Evolutionary conservation across 2,888 invertebrate species (phyloP), one percentile per base, ranked within the genome.

Genomic region (Chrysodeixis includens): DNA sequence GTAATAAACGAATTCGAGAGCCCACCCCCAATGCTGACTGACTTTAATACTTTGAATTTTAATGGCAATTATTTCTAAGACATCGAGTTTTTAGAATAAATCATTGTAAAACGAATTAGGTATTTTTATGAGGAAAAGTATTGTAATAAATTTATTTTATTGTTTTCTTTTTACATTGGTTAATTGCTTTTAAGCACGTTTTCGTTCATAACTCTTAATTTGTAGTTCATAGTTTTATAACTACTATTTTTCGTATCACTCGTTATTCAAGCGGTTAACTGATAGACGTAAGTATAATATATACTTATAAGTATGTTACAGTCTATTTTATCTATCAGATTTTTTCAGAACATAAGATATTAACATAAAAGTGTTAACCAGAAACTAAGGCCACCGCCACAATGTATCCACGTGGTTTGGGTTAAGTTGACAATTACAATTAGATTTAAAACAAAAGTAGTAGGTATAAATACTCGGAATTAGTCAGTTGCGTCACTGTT

Each of bases 21-120:
- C 6, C 46, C 44, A 66, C 61, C 30, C 10, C 9, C 18, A 66
- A 61, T 62, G n/a, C 40, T 35, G 30, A 49, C 20, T 57, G 56
- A 44, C 49, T 55, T 68, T 76, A 61, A 40, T 61, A 71, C 30
- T 40, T 49, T 7, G 30, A 53, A 69, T 60, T 75, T 68, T 62
- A 18, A 56, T 64, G 46, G 12, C 58, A 74, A 73, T 67, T 72
- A 68, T 67, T 35, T 49, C 18, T 49, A 20, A 49, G 46, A 10
- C 46, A 49, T 49, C 46, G 46, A 20, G 46, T 49, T 49, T 49
- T 20, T 49, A 0, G 18, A 10, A 49, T 20, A 49, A 49, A 49
- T 49, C 46, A 49, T 40, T 40, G 40, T 40, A n/a, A 40, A 49
- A 10, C 16, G 46, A 49, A 49, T 49, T 49, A 49, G 9, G 18